Conservation (phyloP, 2,888 invertebrate genomes). For the Lasioglossum pauxillum region DNA sequence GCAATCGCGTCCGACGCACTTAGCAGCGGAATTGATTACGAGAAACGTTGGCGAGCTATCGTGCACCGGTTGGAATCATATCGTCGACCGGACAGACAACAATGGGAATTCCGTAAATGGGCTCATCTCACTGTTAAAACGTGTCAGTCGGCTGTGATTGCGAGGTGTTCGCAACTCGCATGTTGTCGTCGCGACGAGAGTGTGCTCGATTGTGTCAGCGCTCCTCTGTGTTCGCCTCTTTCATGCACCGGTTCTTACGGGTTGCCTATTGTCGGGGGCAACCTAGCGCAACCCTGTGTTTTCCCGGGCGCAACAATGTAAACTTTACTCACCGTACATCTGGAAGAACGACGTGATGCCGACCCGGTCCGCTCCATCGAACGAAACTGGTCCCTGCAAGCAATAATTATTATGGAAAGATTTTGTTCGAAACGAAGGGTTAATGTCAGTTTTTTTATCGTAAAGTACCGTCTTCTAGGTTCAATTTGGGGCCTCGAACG, state of each 20-base stretch:
- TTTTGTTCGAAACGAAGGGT: neutral
- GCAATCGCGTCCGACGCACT: constrained; percentile 6
- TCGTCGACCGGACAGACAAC: constrained; percentile 34
- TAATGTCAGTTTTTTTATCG: too few species aligned
- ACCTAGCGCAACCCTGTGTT: neutral
- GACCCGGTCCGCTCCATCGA: constrained; percentile 94
- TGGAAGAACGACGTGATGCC: constrained; percentile 95
- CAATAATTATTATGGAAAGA: neutral
- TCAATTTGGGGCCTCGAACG: too few species aligned
- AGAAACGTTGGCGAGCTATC: constrained; percentile 13
- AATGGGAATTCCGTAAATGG: constrained; percentile 68
- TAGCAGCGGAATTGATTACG: constrained; percentile 17
- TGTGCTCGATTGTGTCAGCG: constrained; percentile 40
- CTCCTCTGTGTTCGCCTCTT: constrained; percentile 25
- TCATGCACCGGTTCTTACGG: constrained; percentile 19
- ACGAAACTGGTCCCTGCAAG: constrained; percentile 94
- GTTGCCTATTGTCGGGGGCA: neutral
- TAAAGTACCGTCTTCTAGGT: too few species aligned
- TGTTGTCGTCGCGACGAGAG: constrained; percentile 20
- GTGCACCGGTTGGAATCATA: constrained; percentile 17
- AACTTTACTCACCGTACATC: constrained; percentile 89
- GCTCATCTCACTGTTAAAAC: constrained; percentile 59
- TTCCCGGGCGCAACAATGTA: neutral
- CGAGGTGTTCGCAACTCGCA: constrained; percentile 32
- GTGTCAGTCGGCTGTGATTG: constrained; percentile 54